Base-by-base conservation (phyloP, 1,140 invertebrate species). In the Bombus waltoni region DNA sequence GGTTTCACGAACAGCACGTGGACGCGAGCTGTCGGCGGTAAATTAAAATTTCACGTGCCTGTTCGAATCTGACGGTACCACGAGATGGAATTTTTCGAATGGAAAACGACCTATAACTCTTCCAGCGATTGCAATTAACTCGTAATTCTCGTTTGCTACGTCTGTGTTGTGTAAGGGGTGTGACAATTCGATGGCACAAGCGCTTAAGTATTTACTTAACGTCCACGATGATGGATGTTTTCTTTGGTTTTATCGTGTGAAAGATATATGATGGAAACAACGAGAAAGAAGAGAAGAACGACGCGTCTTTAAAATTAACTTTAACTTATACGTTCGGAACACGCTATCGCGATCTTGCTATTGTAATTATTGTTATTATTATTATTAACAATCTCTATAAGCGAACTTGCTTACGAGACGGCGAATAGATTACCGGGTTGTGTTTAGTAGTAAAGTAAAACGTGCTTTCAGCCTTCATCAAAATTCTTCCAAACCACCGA, bases 31-130 rank as follows among this genome's bases (percentile, higher is more conserved):
- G 81, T 77, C 59, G 81, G 35, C 74, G 57, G 77, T 80, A 72
- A 85, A 85, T 85, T 72, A 73, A 85, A 85, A 85, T 80, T 73
- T 79, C 66, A 25, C 82, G 22, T 84, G 22, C 47, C 25, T n/a
- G 1, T 15, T 6, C 11, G 79, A 15, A 11, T 0, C 2, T 1
- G 42, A 13, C 0, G 28, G 8, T 5, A 62, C 11, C 59, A 4
- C 28, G 59, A n/a, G 59, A 28, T 28, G 28, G 59, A 62, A 62
- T 62, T 65, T 25, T 38, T 75, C 35, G 25, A 28, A 65, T 59
- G 35, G 77, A n/a, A 13, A 35, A 76, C 35, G 72, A 44, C 22
- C n/a, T n/a, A 66, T 47, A 74, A 74, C 47, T 62, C 71, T 82
- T 65, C 18, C 32, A 32, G 3, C 10, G 22, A n/a, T 13, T 40